Percentiles rank a stretch among this genome's conserved stretches.
Evolutionary conservation across 92 coral and sea anemone genomes (phyloP).

Genomic region (Montipora capitata): DNA sequence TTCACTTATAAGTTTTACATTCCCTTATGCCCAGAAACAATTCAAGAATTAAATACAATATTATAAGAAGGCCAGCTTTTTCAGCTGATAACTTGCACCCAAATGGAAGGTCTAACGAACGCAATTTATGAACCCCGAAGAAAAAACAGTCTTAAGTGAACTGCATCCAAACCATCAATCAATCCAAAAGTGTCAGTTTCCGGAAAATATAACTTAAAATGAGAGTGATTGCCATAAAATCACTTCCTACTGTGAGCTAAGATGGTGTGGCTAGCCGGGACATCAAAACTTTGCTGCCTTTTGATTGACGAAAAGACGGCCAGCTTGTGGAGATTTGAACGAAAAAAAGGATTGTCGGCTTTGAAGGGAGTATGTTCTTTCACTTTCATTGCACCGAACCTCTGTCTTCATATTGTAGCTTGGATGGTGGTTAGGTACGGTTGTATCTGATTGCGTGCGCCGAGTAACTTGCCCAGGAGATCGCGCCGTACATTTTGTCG

Average conservation of each 20-base stretch:
- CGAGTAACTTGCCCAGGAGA: neutral
- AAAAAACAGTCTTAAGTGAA: neutral
- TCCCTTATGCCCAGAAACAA: too few species aligned
- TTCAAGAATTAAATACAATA: too few species aligned
- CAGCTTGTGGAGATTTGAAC: neutral
- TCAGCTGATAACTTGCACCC: too few species aligned
- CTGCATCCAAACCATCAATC: neutral
- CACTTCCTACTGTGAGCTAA: neutral
- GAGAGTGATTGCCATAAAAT: neutral
- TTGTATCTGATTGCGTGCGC: neutral
- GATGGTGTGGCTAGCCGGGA: neutral
- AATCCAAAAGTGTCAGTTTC: neutral
- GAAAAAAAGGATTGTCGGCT: neutral
- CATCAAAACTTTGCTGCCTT: neutral
- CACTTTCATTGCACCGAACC: too few species aligned
- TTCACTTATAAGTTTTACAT: neutral
- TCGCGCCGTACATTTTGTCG: slow-evolving; percentile 3
- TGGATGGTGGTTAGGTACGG: neutral
- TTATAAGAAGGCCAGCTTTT: too few species aligned
- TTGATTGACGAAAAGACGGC: neutral
- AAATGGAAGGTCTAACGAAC: too few species aligned
- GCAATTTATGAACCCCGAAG: too few species aligned
- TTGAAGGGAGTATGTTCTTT: too few species aligned
- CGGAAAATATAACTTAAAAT: neutral
- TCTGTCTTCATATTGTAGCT: neutral